Evolutionary conservation across 2,888 invertebrate species (phyloP).

Genomic region (Bellardia bayeri): DNA sequence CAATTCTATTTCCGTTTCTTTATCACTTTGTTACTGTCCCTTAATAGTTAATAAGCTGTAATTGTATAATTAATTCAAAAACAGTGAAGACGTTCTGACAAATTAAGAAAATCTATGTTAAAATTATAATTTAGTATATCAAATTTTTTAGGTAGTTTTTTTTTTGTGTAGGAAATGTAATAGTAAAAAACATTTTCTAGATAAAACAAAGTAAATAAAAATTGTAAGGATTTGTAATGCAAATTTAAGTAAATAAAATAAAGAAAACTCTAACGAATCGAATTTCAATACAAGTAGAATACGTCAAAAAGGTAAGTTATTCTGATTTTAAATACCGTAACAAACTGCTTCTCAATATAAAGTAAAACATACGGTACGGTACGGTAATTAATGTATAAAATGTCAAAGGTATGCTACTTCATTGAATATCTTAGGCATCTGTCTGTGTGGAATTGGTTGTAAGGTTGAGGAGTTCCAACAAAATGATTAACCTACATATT

Average conservation of each 20-base stretch:
- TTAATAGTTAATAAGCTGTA: constrained; percentile 73
- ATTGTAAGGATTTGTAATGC: constrained; percentile 67
- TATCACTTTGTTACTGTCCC: constrained; percentile 65
- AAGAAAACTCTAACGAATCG: constrained; percentile 26
- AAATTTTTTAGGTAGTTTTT: constrained; percentile 68
- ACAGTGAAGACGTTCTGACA: constrained; percentile 75
- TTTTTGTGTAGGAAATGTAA: constrained; percentile 66
- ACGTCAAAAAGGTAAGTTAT: not conserved
- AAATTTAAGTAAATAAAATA: constrained; percentile 66
- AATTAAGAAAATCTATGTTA: constrained; percentile 56
- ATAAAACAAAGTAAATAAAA: constrained; percentile 49
- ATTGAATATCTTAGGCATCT: too few relatives aligned
- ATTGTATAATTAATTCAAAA: constrained; percentile 70
- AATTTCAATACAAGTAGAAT: not conserved
- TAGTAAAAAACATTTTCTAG: constrained; percentile 59
- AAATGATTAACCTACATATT: too few relatives aligned
- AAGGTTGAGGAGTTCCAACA: too few relatives aligned
- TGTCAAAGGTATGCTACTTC: too few relatives aligned
- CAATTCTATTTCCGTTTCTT: constrained; percentile 67
- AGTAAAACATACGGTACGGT: too few relatives aligned
- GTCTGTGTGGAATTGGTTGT: too few relatives aligned
- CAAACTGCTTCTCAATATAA: too few relatives aligned
- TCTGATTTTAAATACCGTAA: too few relatives aligned
- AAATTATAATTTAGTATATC: constrained; percentile 64
- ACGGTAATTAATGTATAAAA: too few relatives aligned